These are phyloP conservation scores for Ceratosolen solmsi DNA, from an alignment of 1,140 invertebrate species.

Conservation along the genomic window DNA sequence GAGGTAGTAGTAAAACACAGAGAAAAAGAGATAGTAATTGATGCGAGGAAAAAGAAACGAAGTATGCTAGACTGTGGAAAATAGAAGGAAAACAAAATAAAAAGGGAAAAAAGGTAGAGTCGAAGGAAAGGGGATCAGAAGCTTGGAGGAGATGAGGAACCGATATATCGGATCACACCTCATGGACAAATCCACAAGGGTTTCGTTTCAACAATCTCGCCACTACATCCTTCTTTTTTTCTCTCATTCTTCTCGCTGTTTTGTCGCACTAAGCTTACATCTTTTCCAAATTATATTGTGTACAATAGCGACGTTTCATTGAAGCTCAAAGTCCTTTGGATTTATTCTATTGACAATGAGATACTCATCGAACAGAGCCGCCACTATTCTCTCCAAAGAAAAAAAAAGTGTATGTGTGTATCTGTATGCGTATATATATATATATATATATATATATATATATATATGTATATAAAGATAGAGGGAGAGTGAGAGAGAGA, in stretches of 20 bases:
- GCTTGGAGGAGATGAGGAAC: conserved; percentile 9
- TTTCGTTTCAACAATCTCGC: conserved; percentile 17
- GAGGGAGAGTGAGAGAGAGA: not conserved
- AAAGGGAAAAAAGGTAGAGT: not conserved
- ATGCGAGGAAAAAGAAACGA: not conserved
- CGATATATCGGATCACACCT: conserved; percentile 38
- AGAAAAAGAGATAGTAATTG: not conserved
- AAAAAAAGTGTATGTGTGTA: not conserved
- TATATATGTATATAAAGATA: too few relatives aligned
- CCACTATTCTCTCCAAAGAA: conserved; percentile 6
- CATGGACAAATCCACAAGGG: conserved; percentile 33
- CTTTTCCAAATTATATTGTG: conserved; percentile 44
- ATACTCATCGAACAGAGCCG: conserved; percentile 29
- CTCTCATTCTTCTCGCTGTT: conserved; percentile 4
- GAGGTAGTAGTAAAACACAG: not conserved
- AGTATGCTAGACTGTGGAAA: not conserved
- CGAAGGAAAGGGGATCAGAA: not conserved
- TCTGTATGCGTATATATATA: not conserved
- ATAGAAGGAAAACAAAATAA: not conserved
- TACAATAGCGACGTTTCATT: conserved; percentile 12
- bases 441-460: too few relatives aligned
- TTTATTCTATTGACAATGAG: conserved; percentile 45
- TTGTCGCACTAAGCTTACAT: conserved; percentile 30
- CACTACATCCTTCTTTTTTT: not conserved
- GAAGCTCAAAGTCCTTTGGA: conserved; percentile 4